Evolutionary conservation across 1,140 invertebrate species (phyloP), one percentile per base, ranked within the genome.

Genomic region (Drosophila subobscura): DNA sequence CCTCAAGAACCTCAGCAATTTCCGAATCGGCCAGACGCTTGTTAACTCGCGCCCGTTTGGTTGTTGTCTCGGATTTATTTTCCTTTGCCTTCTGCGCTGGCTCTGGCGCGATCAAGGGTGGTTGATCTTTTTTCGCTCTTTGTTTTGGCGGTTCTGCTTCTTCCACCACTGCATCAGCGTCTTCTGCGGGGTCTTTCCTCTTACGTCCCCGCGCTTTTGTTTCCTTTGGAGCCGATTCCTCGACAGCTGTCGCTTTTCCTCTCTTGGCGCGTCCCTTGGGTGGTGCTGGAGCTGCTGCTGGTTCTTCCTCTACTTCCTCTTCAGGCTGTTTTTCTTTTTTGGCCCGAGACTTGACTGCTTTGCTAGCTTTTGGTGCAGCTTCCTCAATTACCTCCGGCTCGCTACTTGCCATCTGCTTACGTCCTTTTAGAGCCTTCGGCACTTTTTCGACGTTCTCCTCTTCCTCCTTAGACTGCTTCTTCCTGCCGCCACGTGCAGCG

Each of bases 141-240:
- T 54, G 55, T 5, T 81, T 81, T 5, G 44, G 27, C 5, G 59
- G 66, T 37, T 51, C 54, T 14, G 12, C 22, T 3, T n/a, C 23
- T 14, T 65, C 77, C 6, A 7, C 20, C 3, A 2, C 8, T 5
- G 23, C 40, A 25, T 59, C 44, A 2, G 4, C 47, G 1, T 44
- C 50, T 7, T 46, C 23, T 10, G 60, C 33, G 10, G 51, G 10
- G 4, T 83, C 74, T 23, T 74, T 79, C 47, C 47, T 77, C 57
- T 66, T 78, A n/a, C 76, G 86, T 59, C 92, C 45, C 72, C 52
- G 64, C 81, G 89, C 53, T 90, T 92, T 68, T 49, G 66, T 23
- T 42, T 56, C 45, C 52, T 44, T n/a, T 12, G 42, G 27, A 7
- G 45, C 5, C 4, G 23, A 14, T 14, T 52, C 59, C 16, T 52